Evolutionary conservation across 2,888 invertebrate genomes (phyloP), one percentile per base, ranked within the genome.

Genomic region (Rotaria macrura): DNA sequence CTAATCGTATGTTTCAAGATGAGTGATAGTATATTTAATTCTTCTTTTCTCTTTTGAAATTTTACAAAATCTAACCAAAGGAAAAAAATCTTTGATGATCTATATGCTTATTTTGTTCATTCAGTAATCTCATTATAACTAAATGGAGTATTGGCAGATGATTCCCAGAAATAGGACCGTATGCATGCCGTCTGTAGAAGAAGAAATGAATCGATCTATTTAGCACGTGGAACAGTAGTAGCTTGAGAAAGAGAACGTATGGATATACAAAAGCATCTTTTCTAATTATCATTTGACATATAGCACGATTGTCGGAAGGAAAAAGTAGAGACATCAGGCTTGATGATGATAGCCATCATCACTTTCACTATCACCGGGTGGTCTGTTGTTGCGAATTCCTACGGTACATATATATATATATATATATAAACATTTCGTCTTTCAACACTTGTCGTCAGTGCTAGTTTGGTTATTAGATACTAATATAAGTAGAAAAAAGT

Each of bases 211-310:
- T 65, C 17, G 65, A 65, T 65, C 65, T 65, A 65, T 65, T 65
- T 65, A 65, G 34, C 65, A 65, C 65, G 65, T 65, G 65, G 65
- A 65, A 34, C 65, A 65, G 65, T 65, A 65, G 47, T 47, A 47
- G 34, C 34, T 65, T 38, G 65, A 65, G 65, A 65, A 38, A 65
- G 65, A 34, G 65, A 65, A 65, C 65, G 65, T 29, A 65, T 34
- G 65, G 34, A 7, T 34, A 65, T 34, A 65, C 17, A 38, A 34
- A 38, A 38, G 65, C 65, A 38, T 65, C 65, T 65, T 65, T 65
- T 65, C 65, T 65, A 65, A 65, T 65, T 65, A 65, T 65, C 65
- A 65, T 65, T 65, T 65, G 65, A 65, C 65, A 65, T 65, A 65
- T 65, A 65, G 65, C 65, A 65, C 65, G 65, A 65, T 65, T 20